These are phyloP conservation scores for Pseudomyrmex pallidus DNA, from an alignment of 1,140 invertebrate species.

Conservation along the genomic window DNA sequence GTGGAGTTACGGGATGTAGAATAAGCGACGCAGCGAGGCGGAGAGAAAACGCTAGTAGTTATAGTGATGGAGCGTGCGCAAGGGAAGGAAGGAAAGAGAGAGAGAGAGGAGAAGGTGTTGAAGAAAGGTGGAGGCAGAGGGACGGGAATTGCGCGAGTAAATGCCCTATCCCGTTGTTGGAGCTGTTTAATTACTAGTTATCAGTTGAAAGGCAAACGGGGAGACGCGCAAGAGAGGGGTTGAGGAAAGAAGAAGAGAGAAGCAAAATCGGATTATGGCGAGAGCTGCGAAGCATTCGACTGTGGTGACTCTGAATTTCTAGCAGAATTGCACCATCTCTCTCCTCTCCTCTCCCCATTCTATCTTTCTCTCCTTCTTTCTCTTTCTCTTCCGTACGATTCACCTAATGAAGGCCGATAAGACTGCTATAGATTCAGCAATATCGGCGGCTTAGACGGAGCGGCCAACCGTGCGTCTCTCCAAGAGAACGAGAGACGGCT, in stretches of 20 bases:
- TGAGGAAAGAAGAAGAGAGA: slow-evolving; percentile 50
- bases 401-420: slow-evolving; percentile 58
- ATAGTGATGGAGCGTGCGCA: background rate
- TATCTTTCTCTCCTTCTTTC: slow-evolving; percentile 31
- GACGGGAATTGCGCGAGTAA: slow-evolving; percentile 55
- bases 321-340: slow-evolving; percentile 50
- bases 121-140: slow-evolving; percentile 34
- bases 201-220: slow-evolving; percentile 59
- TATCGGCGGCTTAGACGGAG: slow-evolving; percentile 46
- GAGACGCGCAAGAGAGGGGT: slow-evolving; percentile 4
- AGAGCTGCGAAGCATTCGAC: slow-evolving; percentile 70
- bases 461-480: slow-evolving; percentile 12
- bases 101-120: slow-evolving; percentile 10
- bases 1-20: slow-evolving; percentile 55
- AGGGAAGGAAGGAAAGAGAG: background rate
- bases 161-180: slow-evolving; percentile 55
- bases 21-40: slow-evolving; percentile 42
- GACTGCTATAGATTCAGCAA: slow-evolving; percentile 59
- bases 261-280: slow-evolving; percentile 73
- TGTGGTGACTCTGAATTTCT: slow-evolving; percentile 62
- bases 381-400: slow-evolving; percentile 25
- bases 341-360: background rate
- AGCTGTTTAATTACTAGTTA: slow-evolving; percentile 63
- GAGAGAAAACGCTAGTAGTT: slow-evolving; percentile 24
- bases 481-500: slow-evolving; percentile 27